These are phyloP conservation scores for Nycteola revayana DNA, from an alignment of 2,888 invertebrate species.

Conservation along the genomic window DNA sequence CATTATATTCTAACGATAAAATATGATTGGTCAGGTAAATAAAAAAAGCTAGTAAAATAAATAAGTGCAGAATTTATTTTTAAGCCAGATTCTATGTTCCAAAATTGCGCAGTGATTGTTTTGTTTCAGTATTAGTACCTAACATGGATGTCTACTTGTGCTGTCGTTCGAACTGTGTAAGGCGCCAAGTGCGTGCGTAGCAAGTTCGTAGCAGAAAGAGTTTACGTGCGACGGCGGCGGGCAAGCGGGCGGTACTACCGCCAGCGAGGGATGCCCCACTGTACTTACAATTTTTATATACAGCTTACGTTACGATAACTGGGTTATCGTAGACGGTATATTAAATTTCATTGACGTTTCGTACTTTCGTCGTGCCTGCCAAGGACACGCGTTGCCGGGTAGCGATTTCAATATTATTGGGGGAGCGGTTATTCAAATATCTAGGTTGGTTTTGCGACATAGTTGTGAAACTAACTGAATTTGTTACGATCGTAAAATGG, in stretches of 20 bases:
- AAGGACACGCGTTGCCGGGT: conserved; percentile 66
- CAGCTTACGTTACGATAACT: conserved; percentile 69
- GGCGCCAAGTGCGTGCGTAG: conserved; percentile 54
- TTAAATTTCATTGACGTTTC: conserved; percentile 75
- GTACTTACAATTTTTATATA: conserved; percentile 65
- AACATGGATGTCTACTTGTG: too few species aligned
- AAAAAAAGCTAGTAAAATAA: too few species aligned
- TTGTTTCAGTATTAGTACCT: too few species aligned
- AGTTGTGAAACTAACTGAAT: conserved; percentile 42
- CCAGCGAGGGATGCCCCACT: conserved; percentile 51
- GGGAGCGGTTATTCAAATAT: conserved; percentile 46
- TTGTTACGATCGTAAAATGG: conserved; percentile 27
- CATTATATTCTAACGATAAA: too few species aligned
- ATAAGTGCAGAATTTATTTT: too few species aligned
- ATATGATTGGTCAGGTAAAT: too few species aligned
- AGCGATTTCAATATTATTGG: conserved; percentile 49
- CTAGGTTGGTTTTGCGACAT: conserved; percentile 34
- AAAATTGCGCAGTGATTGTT: too few species aligned
- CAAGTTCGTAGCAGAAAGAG: conserved; percentile 53
- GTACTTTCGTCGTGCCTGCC: conserved; percentile 47
- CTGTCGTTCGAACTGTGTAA: too few species aligned
- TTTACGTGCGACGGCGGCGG: conserved; percentile 76
- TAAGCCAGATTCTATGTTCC: too few species aligned
- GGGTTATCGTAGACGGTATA: conserved; percentile 74
- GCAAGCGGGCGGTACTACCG: conserved; percentile 66